Conservation (phyloP, 1,140 invertebrate species). For the Asbolus verrucosus region DNA sequence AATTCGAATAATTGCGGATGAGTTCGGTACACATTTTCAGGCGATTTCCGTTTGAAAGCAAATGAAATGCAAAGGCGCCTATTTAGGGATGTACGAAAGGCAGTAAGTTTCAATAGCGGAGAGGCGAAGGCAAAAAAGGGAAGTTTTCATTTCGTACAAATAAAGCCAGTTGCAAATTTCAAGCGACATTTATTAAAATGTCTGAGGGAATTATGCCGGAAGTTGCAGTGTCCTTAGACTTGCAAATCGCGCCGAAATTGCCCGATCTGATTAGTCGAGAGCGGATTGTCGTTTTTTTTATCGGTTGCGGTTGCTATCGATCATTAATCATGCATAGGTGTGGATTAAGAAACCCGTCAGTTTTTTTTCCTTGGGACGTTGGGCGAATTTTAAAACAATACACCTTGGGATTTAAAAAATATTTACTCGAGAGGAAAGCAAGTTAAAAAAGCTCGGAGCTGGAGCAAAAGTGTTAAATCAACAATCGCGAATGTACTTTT, state of each 20-base stretch:
- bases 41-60: no score
- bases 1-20: constrained; percentile 1
- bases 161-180: constrained; percentile 8
- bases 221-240: constrained; percentile 33
- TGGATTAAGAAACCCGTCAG: neutral
- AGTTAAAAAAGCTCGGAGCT: constrained; percentile 31
- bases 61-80: constrained; percentile 14
- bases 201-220: no score
- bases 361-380: neutral
- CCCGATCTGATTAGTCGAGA: neutral
- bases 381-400: constrained; percentile 35
- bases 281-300: no score
- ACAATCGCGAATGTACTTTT: constrained; percentile 42
- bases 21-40: neutral
- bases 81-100: constrained; percentile 15
- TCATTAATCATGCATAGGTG: no score
- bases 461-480: constrained; percentile 40
- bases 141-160: no score
- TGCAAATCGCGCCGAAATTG: constrained; percentile 28
- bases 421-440: constrained; percentile 24
- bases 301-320: no score
- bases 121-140: neutral
- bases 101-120: constrained; percentile 15
- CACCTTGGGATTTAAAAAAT: constrained; percentile 39
- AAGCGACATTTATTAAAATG: constrained; percentile 35